Evolutionary conservation across 2,888 invertebrate genomes (phyloP).

Genomic region (Brachypalpus laphriformis): DNA sequence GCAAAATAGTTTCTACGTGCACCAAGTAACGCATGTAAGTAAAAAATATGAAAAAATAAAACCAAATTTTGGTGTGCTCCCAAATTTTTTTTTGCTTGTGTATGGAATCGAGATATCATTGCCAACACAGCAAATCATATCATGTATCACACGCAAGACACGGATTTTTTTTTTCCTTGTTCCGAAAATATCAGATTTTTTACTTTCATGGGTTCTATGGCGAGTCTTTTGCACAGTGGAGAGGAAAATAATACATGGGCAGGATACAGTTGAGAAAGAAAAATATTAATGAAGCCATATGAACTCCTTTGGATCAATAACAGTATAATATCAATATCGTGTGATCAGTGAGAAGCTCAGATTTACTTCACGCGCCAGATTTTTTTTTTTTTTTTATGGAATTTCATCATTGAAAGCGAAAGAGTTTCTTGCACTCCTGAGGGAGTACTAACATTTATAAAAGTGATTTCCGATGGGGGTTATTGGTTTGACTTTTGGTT

Average conservation of each 20-base stretch:
- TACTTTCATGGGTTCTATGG: not conserved
- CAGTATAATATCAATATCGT: slow-evolving; percentile 59
- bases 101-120: not conserved
- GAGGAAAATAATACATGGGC: slow-evolving; percentile 19
- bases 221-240: slow-evolving; percentile 2
- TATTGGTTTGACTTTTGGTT: too few relatives aligned
- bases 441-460: too few relatives aligned
- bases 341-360: slow-evolving; percentile 54
- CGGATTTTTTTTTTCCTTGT: slow-evolving; percentile 7
- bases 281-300: slow-evolving; percentile 66
- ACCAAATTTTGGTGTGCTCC: not conserved
- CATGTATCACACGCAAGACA: slow-evolving; percentile 13
- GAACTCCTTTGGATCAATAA: slow-evolving; percentile 52
- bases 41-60: not conserved
- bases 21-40: not conserved
- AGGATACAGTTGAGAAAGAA: slow-evolving; percentile 40
- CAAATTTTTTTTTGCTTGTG: not conserved
- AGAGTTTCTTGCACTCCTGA: not conserved
- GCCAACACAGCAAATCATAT: slow-evolving; percentile 19
- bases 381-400: slow-evolving; percentile 23
- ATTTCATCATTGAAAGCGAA: not conserved
- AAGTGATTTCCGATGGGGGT: too few relatives aligned
- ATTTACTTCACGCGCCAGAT: slow-evolving; percentile 50
- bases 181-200: slow-evolving; percentile 31
- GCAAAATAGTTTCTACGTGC: too few relatives aligned